Evolutionary conservation across 92 coral and sea anemone species (phyloP), one percentile per base, ranked within the genome.

Genomic region (Isaurus tuberculatus): DNA sequence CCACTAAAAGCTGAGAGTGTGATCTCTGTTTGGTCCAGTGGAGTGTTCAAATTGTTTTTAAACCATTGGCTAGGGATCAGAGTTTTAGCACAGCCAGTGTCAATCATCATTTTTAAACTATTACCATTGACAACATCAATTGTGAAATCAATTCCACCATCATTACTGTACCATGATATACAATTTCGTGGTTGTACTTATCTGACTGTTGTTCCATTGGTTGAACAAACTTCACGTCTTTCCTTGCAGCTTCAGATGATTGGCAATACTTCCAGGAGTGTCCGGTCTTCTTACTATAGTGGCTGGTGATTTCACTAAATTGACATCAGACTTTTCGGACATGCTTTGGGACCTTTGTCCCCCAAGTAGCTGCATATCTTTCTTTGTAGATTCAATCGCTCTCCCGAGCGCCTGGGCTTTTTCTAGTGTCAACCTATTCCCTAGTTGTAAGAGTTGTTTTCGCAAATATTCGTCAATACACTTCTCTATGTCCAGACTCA

Each of bases 371-470:
- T 3, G 42, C 3, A 8, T 36, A 8, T 36, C 42, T 36, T 36
- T 36, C 42, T 36, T 36, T 36, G 42, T 48, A 58, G 28, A 53
- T 23, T 79, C 84, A 0, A 60, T 79, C 9, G 84, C 84, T 27
- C 72, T 79, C 4, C 84, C 84, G 2, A 79, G 72, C 49, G 84
- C 31, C 31, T 79, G 84, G 0, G 72, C 84, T 30, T 57, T 79
- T 53, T 79, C 84, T 25, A 79, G 29, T 6, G 71, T 79, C 6
- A 79, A 28, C 5, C 42, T 32, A 31, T 61, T 51, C 7, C 84
- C 72, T 32, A 29, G 71, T 32, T 64, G n/a, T n/a, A n/a, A n/a
- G n/a, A n/a, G n/a, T n/a, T n/a, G n/a, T n/a, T n/a, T n/a, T n/a
- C n/a, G n/a, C n/a, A n/a, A n/a, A n/a, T n/a, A n/a, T n/a, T n/a